Evolutionary conservation across 2,797 vertebrate genomes (phyloP).

Genomic region (Halcyon chelicuti): DNA sequence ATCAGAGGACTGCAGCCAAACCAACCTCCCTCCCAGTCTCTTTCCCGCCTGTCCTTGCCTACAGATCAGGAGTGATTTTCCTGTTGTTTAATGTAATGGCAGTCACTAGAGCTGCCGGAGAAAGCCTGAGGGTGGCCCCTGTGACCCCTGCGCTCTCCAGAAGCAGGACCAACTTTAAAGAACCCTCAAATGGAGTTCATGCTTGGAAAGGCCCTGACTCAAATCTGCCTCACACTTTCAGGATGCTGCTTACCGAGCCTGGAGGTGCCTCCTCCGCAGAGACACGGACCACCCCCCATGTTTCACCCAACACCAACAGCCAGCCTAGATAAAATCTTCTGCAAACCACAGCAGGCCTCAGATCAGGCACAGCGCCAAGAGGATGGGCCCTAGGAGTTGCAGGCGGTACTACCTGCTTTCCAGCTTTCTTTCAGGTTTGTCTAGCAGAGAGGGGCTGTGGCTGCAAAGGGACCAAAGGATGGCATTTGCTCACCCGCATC

Average conservation of each 20-base stretch:
- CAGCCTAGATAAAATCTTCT: not conserved
- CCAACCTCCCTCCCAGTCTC: not conserved
- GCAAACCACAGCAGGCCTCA: not conserved
- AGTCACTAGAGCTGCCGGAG: not conserved
- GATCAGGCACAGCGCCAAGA: not conserved
- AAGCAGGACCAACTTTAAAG: not conserved
- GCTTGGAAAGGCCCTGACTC: not conserved
- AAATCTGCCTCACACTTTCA: not conserved
- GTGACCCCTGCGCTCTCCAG: not conserved
- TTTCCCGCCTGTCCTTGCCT: not conserved
- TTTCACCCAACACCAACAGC: not conserved
- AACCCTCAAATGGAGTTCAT: not conserved
- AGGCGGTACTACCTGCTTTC: not conserved
- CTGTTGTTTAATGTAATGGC: not conserved
- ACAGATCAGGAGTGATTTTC: accelerated
- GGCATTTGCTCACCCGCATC: accelerated
- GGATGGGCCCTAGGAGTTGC: not conserved
- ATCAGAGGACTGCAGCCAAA: not conserved
- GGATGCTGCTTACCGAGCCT: not conserved
- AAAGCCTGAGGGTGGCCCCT: accelerated
- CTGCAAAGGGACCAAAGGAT: not conserved
- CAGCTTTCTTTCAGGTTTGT: not conserved
- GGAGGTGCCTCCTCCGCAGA: not conserved
- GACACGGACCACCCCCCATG: not conserved
- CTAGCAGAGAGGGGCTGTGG: too few relatives aligned